Base-by-base conservation (phyloP, 2,888 invertebrate species). In the Caenorhabditis wallacei region DNA sequence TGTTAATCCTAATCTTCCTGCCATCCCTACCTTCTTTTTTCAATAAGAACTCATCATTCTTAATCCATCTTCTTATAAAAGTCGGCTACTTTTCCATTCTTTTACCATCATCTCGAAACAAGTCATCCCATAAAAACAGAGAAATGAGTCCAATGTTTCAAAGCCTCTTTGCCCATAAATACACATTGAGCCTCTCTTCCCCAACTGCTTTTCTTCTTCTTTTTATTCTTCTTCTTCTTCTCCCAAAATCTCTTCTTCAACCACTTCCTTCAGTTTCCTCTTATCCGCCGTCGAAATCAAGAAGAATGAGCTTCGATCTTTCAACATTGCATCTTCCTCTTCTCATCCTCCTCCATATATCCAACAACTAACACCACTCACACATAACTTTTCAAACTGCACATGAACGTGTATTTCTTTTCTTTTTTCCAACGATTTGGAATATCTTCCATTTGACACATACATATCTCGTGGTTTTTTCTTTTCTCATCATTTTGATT, bases 271-370 rank as follows among this genome's bases (percentile, higher is more conserved):
- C 75, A 57, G 57, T 57, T 75, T 75, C 75, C 66, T 68, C 76
- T 76, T 76, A 76, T 76, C 76, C 76, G 76, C 22, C 54, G 68
- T 48, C 64, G 76, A 76, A 76, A 76, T 76, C 76, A 76, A 76
- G 69, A 76, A 76, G 76, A 61, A 76, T 76, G 76, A 76, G 76
- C 76, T 76, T 76, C 68, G 76, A 76, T 76, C 75, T 75, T 75
- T 75, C 75, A 75, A 75, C 75, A 75, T 75, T 51, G 74, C 63
- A 43, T 75, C 57, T 24, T 24, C 7, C 48, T 22, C 53, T 54
- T 18, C n/a, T 13, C 46, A 46, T n/a, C n/a, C n/a, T n/a, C n/a
- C n/a, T n/a, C n/a, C n/a, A n/a, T n/a, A n/a, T n/a, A n/a, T n/a
- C n/a, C n/a, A n/a, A n/a, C n/a, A n/a, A n/a, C 64, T 20, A 53